Percentiles rank a stretch among this genome's conserved stretches.
phyloP scores from a whole-genome alignment of 2,888 invertebrate species.

The Polymixis flavicincta region DNA sequence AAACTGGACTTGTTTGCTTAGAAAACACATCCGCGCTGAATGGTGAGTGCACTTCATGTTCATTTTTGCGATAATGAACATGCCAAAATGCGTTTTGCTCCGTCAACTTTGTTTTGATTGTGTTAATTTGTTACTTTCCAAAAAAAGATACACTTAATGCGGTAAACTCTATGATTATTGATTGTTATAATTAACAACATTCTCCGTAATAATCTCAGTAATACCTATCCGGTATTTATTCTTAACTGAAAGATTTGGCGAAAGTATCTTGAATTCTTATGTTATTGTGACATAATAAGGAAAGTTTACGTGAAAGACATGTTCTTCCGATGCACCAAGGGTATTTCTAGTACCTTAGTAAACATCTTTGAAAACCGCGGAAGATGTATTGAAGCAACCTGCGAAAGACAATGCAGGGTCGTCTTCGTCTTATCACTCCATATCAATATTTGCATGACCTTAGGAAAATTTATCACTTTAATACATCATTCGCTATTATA shows the following conservation, averaged over 20 bases:
- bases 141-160: not conserved
- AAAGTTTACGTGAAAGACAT: constrained; percentile 2
- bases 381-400: constrained; percentile 68
- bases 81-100: too few relatives aligned
- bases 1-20: constrained; percentile 36
- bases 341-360: constrained; percentile 45
- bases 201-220: not conserved
- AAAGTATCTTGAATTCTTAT: not conserved
- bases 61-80: too few relatives aligned
- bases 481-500: constrained; percentile 53
- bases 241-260: not conserved
- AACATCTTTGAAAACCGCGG: constrained; percentile 61
- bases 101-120: constrained; percentile 18
- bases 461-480: constrained; percentile 75
- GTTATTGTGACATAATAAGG: not conserved
- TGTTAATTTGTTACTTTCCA: not conserved
- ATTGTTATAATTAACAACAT: not conserved
- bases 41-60: constrained; percentile 41
- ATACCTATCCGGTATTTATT: not conserved
- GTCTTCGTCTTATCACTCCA: constrained; percentile 77
- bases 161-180: not conserved
- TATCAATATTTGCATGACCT: constrained; percentile 83
- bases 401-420: constrained; percentile 83
- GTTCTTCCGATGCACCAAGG: constrained; percentile 44
- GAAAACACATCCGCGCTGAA: constrained; percentile 43